Base-by-base conservation (phyloP, 53 echinoderm and acorn worm genomes). In the Patiria pectinifera region DNA sequence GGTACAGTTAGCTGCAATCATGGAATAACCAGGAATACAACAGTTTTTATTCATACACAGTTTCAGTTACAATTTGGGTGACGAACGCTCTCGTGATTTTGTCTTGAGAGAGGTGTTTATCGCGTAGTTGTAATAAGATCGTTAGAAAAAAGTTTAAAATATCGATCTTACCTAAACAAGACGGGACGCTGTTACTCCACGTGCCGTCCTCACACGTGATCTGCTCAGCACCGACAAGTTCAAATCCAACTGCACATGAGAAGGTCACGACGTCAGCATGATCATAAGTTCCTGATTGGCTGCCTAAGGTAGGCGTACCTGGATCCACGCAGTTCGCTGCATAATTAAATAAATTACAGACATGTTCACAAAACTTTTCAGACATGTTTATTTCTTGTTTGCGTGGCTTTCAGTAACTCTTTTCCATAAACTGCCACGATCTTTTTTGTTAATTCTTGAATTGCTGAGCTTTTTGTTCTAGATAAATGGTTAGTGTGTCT, bases 251-350 rank as follows among this genome's bases (percentile, higher is more conserved):
- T 48, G 70, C 83, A 53, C 95, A 94, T 1, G 91, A 53, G 63
- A 86, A 94, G 1, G 79, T 91, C 3, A 94, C 94, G 15, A 94
- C 82, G 71, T 94, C 91, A 46, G 91, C 94, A 69, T 91, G 82
- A 12, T 69, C 94, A 71, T 91, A 94, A 0, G 88, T 82, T 23
- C 92, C 94, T 13, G 87, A 82, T 71, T 94, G 92, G 46, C 77
- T 79, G 14, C 92, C 94, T 25, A 74, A 87, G 35, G 22, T 74
- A 2, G 94, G 94, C 7, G 94, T 94, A 12, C 94, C 94, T 60
- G 92, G 94, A 48, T 94, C 94, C 15, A 69, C 71, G 70, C 94
- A 94, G 84, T 91, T 83, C 23, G 53, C 94, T 94, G 89, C 15
- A 22, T 53, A 44, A 91, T 47, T 23, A 81, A 48, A 62, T 2